Evolutionary conservation across 2,113 vertebrate species (phyloP).

Genomic region (Cololabis saira): DNA sequence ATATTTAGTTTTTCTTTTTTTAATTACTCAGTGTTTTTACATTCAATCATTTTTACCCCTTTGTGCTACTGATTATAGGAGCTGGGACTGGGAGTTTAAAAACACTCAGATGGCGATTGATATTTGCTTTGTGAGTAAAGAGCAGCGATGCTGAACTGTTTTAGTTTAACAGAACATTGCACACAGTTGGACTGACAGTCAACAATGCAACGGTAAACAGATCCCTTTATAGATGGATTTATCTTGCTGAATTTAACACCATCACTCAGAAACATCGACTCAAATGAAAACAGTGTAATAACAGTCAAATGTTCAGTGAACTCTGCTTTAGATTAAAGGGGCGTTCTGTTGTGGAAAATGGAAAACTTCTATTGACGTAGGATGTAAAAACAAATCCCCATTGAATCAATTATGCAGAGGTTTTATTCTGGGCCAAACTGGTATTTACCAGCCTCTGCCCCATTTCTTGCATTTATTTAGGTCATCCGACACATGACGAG

Average conservation of each 20-base stretch:
- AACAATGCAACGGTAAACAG: constrained; percentile 9
- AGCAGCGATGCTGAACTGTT: no score
- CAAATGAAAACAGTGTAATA: background rate
- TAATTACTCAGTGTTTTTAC: no score
- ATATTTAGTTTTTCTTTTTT: no score
- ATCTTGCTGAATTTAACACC: background rate
- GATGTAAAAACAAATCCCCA: constrained; percentile 45
- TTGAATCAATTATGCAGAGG: constrained; percentile 70
- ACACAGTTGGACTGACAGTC: background rate
- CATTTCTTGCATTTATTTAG: constrained; percentile 65
- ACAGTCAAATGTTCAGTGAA: constrained; percentile 8
- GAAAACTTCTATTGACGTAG: constrained; percentile 41
- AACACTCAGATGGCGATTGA: no score
- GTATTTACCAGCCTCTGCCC: constrained; percentile 60
- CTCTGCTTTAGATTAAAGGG: constrained; percentile 10
- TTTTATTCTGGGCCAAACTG: constrained; percentile 62
- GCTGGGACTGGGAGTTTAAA: no score
- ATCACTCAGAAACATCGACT: background rate
- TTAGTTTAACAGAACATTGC: no score
- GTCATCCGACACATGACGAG: constrained; percentile 30
- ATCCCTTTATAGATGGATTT: constrained; percentile 6
- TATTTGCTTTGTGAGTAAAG: no score
- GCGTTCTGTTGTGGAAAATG: constrained; percentile 38
- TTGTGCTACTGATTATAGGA: no score
- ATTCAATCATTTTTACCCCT: no score